Evolutionary conservation across 2,113 vertebrate genomes (phyloP), one percentile per base, ranked within the genome.

Genomic region (Mormyrus lacerda): DNA sequence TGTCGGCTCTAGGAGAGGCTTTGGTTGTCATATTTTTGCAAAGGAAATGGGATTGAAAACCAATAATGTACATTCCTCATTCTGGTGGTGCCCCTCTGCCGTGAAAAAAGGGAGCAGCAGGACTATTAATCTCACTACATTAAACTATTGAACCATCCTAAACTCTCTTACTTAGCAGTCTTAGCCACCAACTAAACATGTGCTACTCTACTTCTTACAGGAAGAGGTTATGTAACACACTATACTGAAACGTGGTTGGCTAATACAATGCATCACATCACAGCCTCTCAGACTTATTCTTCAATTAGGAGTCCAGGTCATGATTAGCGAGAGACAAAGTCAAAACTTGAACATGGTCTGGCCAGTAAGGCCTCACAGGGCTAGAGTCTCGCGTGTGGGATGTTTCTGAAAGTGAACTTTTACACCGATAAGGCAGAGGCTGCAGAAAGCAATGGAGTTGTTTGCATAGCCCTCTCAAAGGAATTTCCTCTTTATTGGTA

Each of bases 391-490:
- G 5, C 1, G 13, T 19, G 4, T 42, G 35, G 13, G 35, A 42
- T 1, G 44, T 13, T 69, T 27, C 35, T 82, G 13, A 76, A 44
- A 79, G 83, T 90, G 76, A 53, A 35, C 73, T 44, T 15, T 19
- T 39, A 17, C 19, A 24, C 53, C 27, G 85, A 89, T 39, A 51
- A 83, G 44, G 53, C 53, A 7, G 47, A 85, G 53, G 73, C 82
- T 82, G 51, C 1, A n/a, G 21, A 53, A 31, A 65, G 69, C 76
- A 31, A 69, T 35, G 4, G 35, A 58, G 42, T 24, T 61, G 47
- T 90, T 90, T 48, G 76, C 24, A 89, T 27, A 13, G 73, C 42
- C 35, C 44, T 19, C 50, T 58, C 31, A 50, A 84, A 89, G 69
- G n/a, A n/a, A 61, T 87, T 87, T 86, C 85, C 61, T 21, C 85